phyloP scores from a whole-genome alignment of 2,113 vertebrate genomes.

The Triplophysa siluroides region DNA sequence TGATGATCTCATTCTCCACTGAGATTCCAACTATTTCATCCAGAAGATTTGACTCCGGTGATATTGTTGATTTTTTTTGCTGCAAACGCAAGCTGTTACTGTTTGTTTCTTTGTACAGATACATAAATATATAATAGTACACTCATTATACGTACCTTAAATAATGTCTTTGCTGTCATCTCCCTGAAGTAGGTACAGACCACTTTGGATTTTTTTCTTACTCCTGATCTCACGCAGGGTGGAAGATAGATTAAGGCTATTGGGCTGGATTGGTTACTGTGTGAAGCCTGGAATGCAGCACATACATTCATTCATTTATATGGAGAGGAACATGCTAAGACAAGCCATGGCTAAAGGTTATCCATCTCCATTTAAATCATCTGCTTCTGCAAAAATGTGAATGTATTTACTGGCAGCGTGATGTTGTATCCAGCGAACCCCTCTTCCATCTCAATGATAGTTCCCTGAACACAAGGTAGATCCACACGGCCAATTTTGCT shows the following conservation, averaged over 20 bases:
- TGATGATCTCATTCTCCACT: slow-evolving; percentile 68
- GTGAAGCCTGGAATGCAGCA: slow-evolving; percentile 39
- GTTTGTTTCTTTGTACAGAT: neutral
- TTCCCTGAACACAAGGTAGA: slow-evolving; percentile 48
- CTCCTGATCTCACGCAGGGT: slow-evolving; percentile 47
- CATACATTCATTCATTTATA: neutral
- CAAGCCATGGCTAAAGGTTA: neutral
- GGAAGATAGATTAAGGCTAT: slow-evolving; percentile 60
- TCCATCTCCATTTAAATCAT: neutral
- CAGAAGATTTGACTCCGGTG: slow-evolving; percentile 31
- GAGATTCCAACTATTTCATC: slow-evolving; percentile 69
- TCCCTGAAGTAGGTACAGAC: slow-evolving; percentile 62
- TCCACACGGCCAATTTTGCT: neutral
- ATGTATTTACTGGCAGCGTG: slow-evolving; percentile 33
- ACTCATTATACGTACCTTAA: slow-evolving; percentile 59
- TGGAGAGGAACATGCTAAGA: neutral
- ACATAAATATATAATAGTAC: neutral
- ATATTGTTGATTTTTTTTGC: neutral
- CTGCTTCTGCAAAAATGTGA: neutral
- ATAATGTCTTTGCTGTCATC: slow-evolving; percentile 44
- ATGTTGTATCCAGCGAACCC: slow-evolving; percentile 48
- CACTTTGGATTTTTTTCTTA: slow-evolving; percentile 52
- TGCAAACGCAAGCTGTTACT: slow-evolving; percentile 19
- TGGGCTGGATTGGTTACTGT: neutral
- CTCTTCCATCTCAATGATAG: slow-evolving; percentile 53